Conservation (phyloP, 2,113 vertebrate genomes). For the Pica pica region DNA sequence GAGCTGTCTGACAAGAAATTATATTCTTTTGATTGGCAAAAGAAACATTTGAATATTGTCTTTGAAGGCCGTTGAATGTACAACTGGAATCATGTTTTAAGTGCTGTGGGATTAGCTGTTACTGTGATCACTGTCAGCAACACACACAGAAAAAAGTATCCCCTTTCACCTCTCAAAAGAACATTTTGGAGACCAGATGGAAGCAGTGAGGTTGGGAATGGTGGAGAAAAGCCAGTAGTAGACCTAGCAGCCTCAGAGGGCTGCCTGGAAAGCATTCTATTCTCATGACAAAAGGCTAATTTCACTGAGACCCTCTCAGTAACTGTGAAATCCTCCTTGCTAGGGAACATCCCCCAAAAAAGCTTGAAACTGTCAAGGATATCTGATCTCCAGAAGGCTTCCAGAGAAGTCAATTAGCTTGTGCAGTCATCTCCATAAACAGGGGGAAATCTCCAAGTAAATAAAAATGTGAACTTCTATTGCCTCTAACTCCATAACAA, state of each 20-base stretch:
- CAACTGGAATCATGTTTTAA: not conserved
- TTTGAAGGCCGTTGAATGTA: conserved; percentile 11
- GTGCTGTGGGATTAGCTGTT: conserved; percentile 28
- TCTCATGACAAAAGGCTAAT: not conserved
- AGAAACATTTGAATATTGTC: not conserved
- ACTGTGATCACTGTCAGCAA: conserved; percentile 9
- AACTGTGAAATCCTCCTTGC: not conserved
- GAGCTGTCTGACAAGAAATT: not conserved
- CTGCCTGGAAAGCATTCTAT: not conserved
- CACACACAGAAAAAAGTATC: not conserved
- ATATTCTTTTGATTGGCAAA: not conserved
- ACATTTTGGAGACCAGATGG: not conserved
- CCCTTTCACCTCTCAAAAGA: not conserved
- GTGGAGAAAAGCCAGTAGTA: not conserved
- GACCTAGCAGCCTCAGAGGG: not conserved
- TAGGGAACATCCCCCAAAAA: not conserved
- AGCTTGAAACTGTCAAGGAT: not conserved
- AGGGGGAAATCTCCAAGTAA: not conserved
- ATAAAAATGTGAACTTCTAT: not conserved
- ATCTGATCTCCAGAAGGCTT: not conserved
- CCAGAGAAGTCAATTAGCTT: not conserved
- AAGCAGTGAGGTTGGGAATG: not conserved
- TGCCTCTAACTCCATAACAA: not conserved
- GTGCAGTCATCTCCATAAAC: not conserved
- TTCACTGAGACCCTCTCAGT: not conserved